Evolutionary conservation across 2,113 vertebrate species (phyloP).

Genomic region (Sakesphorus luctuosus): DNA sequence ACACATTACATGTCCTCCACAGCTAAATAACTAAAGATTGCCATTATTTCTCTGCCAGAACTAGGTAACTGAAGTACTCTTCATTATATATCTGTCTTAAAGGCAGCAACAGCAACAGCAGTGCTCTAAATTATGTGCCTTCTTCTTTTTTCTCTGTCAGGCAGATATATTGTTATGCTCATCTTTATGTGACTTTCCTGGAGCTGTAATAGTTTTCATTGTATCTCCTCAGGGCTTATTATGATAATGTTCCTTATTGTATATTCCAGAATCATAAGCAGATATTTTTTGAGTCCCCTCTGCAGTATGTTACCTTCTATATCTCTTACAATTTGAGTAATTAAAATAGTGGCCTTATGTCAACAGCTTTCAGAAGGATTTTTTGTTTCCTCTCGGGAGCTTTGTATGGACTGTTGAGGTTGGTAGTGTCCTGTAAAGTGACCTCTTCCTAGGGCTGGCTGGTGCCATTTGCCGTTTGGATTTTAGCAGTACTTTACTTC

Average conservation of each 20-base stretch:
- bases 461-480: background rate
- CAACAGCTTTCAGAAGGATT: background rate
- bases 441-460: background rate
- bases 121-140: conserved; percentile 28
- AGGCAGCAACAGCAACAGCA: conserved; percentile 30
- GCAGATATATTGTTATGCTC: conserved; percentile 38
- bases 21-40: conserved; percentile 34
- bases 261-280: background rate
- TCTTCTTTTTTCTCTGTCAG: conserved; percentile 33
- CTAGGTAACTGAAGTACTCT: conserved; percentile 11
- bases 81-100: conserved; percentile 42
- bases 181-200: conserved; percentile 55
- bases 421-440: background rate
- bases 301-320: background rate
- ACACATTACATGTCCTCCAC: conserved; percentile 21
- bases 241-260: conserved; percentile 35
- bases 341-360: conserved; percentile 28
- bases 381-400: background rate
- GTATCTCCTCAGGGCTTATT: conserved; percentile 41
- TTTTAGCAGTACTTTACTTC: background rate
- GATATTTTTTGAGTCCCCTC: background rate
- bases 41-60: conserved; percentile 30
- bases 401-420: background rate
- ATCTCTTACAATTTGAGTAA: background rate
- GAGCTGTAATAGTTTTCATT: conserved; percentile 55